Evolutionary conservation across 2,113 vertebrate genomes (phyloP), one percentile per base, ranked within the genome.

Genomic region (Cygnus buccinator): DNA sequence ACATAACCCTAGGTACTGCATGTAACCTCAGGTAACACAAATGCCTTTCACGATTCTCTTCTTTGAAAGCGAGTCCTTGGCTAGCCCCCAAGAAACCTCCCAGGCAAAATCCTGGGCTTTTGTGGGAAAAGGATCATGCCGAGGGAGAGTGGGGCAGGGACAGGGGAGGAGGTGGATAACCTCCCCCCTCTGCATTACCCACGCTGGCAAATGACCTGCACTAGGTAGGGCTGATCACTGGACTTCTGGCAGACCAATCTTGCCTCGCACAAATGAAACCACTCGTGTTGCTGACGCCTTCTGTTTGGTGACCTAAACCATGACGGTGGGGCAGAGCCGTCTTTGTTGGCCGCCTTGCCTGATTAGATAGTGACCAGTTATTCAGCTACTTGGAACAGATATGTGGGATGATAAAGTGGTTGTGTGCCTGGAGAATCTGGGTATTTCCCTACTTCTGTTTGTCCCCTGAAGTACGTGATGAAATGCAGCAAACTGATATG

Each of bases 1-100:
- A 43, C 0, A 0, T 50, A 29, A 35, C 73, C 29, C 1, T 21
- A 48, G 20, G 46, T 48, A 21, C 8, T 5, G 20, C 46, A 48
- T 48, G 19, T 48, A 48, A 21, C 41, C 29, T 17, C 41, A 6
- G 52, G 11, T 43, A 52, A 52, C 10, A 10, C 63, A 50, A 50
- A 57, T 58, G 18, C 15, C 54, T 54, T 52, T 33, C 35, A 35
- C 35, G 39, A 55, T 62, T n/a, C 25, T 54, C 37, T 33, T 54
- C 35, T 50, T 59, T 11, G 35, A 23, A 66, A 22, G 43, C 4
- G 62, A 50, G 43, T 68, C 35, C 26, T 31, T 44, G 26, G 16
- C 20, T 29, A 25, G 12, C 21, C 31, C 39, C 39, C 39, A 67
- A 31, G 14, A 19, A 52, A 1, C 22, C 25, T 39, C 43, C 28